A percentile compares a stretch with the other conserved stretches of the same genome.
Evolutionary conservation across 2,888 invertebrate genomes (phyloP).

Genomic region (Agonopterix subpropinquella): DNA sequence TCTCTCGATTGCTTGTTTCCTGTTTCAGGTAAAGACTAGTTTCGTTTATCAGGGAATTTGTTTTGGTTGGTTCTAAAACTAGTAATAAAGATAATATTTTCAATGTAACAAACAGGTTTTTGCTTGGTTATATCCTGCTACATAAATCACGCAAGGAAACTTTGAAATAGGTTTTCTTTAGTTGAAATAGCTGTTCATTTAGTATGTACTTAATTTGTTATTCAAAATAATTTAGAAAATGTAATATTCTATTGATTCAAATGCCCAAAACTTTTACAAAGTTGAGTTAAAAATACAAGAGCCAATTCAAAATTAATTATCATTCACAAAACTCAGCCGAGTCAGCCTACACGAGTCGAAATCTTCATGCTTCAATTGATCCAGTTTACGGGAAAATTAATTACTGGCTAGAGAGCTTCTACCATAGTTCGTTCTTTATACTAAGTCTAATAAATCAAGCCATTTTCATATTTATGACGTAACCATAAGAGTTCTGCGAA

Average conservation of each 20-base stretch:
- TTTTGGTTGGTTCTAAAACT: background rate
- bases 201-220: too few species aligned
- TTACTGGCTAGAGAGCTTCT: conserved; percentile 71
- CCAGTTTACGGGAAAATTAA: conserved; percentile 72
- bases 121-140: conserved; percentile 3
- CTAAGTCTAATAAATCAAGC: too few species aligned
- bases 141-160: too few species aligned
- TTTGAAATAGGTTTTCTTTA: too few species aligned
- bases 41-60: conserved; percentile 1
- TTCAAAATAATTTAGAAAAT: too few species aligned
- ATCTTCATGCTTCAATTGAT: conserved; percentile 73
- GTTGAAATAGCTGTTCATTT: too few species aligned
- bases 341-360: conserved; percentile 64
- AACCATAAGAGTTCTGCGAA: too few species aligned
- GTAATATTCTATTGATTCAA: too few species aligned
- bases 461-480: too few species aligned
- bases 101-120: too few species aligned
- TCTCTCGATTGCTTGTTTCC: conserved; percentile 1
- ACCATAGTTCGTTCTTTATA: conserved; percentile 26
- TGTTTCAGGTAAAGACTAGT: conserved; percentile 1
- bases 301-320: conserved; percentile 57
- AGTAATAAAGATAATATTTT: too few species aligned
- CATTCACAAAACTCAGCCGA: conserved; percentile 53
- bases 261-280: conserved; percentile 8
- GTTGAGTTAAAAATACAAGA: conserved; percentile 45